Evolutionary conservation across 2,888 invertebrate genomes (phyloP).

Genomic region (Nemapogon koenigi): DNA sequence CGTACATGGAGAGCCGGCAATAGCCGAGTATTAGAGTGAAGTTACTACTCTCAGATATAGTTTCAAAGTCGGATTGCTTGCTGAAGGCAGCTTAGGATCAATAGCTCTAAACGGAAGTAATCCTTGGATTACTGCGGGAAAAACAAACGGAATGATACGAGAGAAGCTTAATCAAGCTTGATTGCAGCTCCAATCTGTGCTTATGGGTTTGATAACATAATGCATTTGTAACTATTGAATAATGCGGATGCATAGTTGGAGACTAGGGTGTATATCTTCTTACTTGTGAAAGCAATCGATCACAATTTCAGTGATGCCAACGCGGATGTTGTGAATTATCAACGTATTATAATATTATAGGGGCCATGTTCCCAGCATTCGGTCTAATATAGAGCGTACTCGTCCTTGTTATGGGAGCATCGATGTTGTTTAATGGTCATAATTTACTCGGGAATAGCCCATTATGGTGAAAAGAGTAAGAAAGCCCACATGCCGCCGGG

Average conservation of each 20-base stretch:
- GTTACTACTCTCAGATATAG: conserved; percentile 2
- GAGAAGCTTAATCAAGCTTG: no score
- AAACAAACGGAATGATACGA: conserved; percentile 9
- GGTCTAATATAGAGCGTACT: conserved; percentile 11
- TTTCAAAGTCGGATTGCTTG: conserved; percentile 7
- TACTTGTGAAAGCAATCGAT: no score
- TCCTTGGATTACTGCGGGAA: conserved; percentile 8
- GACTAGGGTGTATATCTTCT: no score
- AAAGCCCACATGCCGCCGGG: conserved; percentile 22
- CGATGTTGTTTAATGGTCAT: conserved; percentile 34
- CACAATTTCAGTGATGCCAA: no score
- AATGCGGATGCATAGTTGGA: no score
- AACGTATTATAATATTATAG: no score
- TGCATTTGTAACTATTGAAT: no score
- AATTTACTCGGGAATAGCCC: conserved; percentile 40
- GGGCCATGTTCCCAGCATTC: no score
- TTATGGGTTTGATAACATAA: no score
- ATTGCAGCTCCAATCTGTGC: no score
- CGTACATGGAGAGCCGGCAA: background rate
- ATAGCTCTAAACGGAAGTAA: conserved; percentile 8
- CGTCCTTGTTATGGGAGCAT: conserved; percentile 20
- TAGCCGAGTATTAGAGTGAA: conserved; percentile 5
- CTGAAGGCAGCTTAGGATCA: conserved; percentile 7
- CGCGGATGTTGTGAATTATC: no score
- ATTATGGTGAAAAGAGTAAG: conserved; percentile 27